Conservation (phyloP, 2,888 invertebrate species). For the Piscicola geometra region DNA sequence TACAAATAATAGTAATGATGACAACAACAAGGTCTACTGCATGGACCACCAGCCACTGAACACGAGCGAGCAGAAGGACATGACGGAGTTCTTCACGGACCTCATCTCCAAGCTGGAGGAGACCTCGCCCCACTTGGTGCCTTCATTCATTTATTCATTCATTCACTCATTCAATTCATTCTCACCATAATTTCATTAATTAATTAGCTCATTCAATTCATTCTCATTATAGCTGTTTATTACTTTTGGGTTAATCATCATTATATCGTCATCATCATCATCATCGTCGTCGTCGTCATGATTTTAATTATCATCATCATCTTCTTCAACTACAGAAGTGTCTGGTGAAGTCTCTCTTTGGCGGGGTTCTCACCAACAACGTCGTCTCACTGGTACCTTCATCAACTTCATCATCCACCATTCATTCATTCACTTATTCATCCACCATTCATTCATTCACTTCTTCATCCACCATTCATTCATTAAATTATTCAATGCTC, state of each 20-base stretch:
- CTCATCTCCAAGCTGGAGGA: conserved; percentile 90
- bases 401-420: neutral
- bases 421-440: neutral
- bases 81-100: conserved; percentile 96
- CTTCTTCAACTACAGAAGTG: conserved; percentile 62
- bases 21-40: conserved; percentile 81
- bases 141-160: too few species aligned
- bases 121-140: conserved; percentile 73
- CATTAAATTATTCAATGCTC: conserved; percentile 18
- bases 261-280: too few species aligned
- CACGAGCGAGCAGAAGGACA: conserved; percentile 93
- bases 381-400: conserved; percentile 77
- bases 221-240: too few species aligned
- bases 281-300: neutral
- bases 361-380: conserved; percentile 88
- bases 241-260: too few species aligned
- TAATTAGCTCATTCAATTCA: too few species aligned
- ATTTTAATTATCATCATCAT: neutral
- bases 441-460: too few species aligned
- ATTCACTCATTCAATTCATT: too few species aligned
- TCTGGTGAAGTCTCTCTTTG: conserved; percentile 82
- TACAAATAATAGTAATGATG: neutral
- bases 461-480: neutral
- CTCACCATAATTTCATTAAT: too few species aligned
- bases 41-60: conserved; percentile 95